phyloP scores from a whole-genome alignment of 2,888 invertebrate species.

The Nephrotoma flavescens region DNA sequence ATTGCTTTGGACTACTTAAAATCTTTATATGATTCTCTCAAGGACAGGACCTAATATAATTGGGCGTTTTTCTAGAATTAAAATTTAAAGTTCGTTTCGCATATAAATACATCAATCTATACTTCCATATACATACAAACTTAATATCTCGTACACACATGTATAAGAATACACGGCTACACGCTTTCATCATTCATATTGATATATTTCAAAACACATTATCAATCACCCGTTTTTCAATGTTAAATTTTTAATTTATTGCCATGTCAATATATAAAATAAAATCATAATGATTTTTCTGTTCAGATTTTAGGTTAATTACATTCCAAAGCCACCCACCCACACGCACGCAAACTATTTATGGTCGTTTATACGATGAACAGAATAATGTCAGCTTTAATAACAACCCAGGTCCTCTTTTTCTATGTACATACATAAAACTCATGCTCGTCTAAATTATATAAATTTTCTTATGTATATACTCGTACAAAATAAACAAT shows the following conservation, averaged over 20 bases:
- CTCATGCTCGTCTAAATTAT: not conserved
- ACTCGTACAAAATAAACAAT: not conserved
- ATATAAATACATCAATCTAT: too few relatives aligned
- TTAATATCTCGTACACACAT: too few relatives aligned
- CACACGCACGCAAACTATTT: not conserved
- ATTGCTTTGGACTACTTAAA: too few relatives aligned
- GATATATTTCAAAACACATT: not conserved
- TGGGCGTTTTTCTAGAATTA: too few relatives aligned
- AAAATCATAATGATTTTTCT: not conserved
- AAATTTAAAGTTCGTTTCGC: too few relatives aligned
- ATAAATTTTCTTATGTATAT: not conserved
- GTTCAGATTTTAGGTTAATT: not conserved
- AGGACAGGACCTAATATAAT: too few relatives aligned
- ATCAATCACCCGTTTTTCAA: not conserved
- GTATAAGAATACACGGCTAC: too few relatives aligned
- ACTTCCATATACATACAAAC: too few relatives aligned
- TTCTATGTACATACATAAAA: not conserved
- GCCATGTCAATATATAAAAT: not conserved
- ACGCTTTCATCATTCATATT: not conserved
- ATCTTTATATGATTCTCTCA: too few relatives aligned
- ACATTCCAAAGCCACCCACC: not conserved
- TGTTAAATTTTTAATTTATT: not conserved
- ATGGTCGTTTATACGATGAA: not conserved
- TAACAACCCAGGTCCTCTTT: not conserved
- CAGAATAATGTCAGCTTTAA: not conserved